phyloP scores from a whole-genome alignment of 2,888 invertebrate genomes.

The Hydroisotoma schaefferi region DNA sequence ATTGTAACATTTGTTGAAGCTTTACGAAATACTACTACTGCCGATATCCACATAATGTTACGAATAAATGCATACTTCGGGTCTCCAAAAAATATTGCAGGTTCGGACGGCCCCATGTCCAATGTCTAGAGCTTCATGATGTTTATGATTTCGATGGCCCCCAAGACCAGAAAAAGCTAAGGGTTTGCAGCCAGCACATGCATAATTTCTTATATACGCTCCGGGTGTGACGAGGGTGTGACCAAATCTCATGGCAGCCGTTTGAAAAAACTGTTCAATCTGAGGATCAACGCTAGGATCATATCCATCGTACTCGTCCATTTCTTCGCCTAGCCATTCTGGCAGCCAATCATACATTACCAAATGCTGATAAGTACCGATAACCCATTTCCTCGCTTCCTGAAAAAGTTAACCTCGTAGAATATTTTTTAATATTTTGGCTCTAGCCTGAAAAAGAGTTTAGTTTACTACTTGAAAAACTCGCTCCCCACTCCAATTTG shows the following conservation, averaged over 20 bases:
- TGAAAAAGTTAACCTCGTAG: conserved; percentile 13
- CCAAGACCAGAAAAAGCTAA: conserved; percentile 41
- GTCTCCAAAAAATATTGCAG: conserved; percentile 59
- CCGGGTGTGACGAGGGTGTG: conserved; percentile 59
- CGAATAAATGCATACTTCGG: too few species aligned
- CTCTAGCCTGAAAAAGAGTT: background rate
- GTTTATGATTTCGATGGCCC: background rate
- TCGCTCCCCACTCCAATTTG: conserved; percentile 55
- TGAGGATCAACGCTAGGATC: conserved; percentile 56
- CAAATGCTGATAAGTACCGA: conserved; percentile 58
- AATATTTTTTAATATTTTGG: too few species aligned
- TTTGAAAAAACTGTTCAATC: conserved; percentile 61
- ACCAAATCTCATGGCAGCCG: conserved; percentile 58
- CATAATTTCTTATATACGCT: conserved; percentile 56
- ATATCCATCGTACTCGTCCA: conserved; percentile 50
- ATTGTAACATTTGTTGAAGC: too few species aligned
- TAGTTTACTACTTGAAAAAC: conserved; percentile 53
- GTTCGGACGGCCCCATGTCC: conserved; percentile 52
- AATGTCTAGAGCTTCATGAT: background rate
- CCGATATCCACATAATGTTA: too few species aligned
- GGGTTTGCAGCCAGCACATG: conserved; percentile 52
- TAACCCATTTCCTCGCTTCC: conserved; percentile 60
- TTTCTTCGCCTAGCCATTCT: conserved; percentile 52
- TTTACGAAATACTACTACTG: too few species aligned
- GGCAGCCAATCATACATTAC: conserved; percentile 57